Conservation (phyloP, 1,140 invertebrate genomes). For the Lordiphosa stackelbergi region DNA sequence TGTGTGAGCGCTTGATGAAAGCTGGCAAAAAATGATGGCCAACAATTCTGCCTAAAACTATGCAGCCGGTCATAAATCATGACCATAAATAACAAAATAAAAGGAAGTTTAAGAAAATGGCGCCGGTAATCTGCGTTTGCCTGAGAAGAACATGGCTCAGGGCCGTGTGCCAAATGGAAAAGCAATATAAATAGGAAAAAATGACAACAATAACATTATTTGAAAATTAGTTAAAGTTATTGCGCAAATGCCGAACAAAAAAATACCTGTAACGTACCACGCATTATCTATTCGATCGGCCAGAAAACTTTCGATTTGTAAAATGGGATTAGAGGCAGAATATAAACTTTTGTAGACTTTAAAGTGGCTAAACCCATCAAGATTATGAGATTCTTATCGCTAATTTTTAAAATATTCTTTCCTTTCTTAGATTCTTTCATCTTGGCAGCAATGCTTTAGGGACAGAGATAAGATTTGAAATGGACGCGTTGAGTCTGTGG, state of each 20-base stretch:
- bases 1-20: slow-evolving; percentile 40
- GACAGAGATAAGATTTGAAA: no score
- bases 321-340: no score
- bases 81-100: slow-evolving; percentile 50
- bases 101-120: background rate
- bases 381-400: no score
- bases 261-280: slow-evolving; percentile 54
- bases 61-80: slow-evolving; percentile 68
- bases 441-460: no score
- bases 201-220: slow-evolving; percentile 70
- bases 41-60: slow-evolving; percentile 64
- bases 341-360: no score
- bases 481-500: no score
- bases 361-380: no score
- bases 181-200: slow-evolving; percentile 51
- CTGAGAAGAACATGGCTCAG: slow-evolving; percentile 1
- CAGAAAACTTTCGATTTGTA: background rate
- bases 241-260: slow-evolving; percentile 54
- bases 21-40: slow-evolving; percentile 20
- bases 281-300: slow-evolving; percentile 35
- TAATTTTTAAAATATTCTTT: no score
- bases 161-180: slow-evolving; percentile 50
- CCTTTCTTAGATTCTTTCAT: no score
- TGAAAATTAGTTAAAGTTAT: slow-evolving; percentile 76
- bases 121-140: no score